phyloP scores from a whole-genome alignment of 2,797 vertebrate genomes.

The Sebastes miniatus region DNA sequence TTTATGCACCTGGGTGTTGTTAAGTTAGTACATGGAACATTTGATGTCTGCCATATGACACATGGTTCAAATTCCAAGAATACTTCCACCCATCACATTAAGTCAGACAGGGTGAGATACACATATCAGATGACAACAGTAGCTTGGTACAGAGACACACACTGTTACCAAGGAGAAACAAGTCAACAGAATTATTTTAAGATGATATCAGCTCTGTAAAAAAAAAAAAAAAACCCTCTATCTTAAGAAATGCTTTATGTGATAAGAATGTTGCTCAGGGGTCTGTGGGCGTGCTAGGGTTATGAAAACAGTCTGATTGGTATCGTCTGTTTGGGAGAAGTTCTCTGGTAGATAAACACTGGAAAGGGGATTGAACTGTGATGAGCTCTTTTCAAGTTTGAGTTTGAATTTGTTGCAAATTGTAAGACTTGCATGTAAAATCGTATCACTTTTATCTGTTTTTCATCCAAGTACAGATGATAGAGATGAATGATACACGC shows the following conservation, averaged over 20 bases:
- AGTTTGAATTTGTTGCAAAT: neutral
- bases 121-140: slow-evolving; percentile 37
- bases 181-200: slow-evolving; percentile 46
- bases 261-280: slow-evolving; percentile 49
- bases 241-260: slow-evolving; percentile 30
- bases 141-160: slow-evolving; percentile 31
- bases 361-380: neutral
- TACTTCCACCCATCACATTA: slow-evolving; percentile 35
- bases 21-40: slow-evolving; percentile 2
- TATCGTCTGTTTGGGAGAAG: slow-evolving; percentile 34
- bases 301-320: slow-evolving; percentile 46
- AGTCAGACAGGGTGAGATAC: slow-evolving; percentile 26
- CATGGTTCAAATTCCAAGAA: slow-evolving; percentile 51
- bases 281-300: neutral
- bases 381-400: neutral
- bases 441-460: neutral
- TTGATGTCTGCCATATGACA: neutral
- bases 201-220: slow-evolving; percentile 44
- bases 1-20: neutral
- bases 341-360: slow-evolving; percentile 19
- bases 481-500: neutral
- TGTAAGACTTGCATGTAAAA: neutral
- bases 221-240: slow-evolving; percentile 16
- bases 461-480: neutral
- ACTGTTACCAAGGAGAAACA: slow-evolving; percentile 24